Conservation (phyloP, 2,888 invertebrate genomes). For the Mythimna vitellina region DNA sequence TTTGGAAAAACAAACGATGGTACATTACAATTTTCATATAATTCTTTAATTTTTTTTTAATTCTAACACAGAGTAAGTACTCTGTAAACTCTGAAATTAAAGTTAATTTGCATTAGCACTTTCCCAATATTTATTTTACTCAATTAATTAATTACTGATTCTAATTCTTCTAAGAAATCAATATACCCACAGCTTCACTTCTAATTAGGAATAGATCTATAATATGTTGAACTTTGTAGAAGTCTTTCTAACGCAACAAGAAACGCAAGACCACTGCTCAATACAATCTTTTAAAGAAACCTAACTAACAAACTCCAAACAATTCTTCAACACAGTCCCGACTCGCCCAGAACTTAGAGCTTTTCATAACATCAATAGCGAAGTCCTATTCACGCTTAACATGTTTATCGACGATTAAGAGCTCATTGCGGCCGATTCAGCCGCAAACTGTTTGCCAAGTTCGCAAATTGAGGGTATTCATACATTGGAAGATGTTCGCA, state of each 20-base stretch:
- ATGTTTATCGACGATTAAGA: conserved; percentile 70
- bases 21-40: no score
- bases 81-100: no score
- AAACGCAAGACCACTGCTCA: background rate
- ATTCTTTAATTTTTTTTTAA: no score
- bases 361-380: conserved; percentile 50
- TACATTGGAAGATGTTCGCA: conserved; percentile 32
- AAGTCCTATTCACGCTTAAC: conserved; percentile 38
- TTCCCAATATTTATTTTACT: no score
- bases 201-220: no score
- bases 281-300: conserved; percentile 5
- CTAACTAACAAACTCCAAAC: background rate
- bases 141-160: no score
- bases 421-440: conserved; percentile 66
- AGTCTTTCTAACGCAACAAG: background rate
- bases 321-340: conserved; percentile 20
- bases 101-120: no score
- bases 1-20: no score
- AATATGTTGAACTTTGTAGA: background rate
- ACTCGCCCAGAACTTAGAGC: conserved; percentile 25
- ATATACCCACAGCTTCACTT: no score
- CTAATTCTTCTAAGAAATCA: no score
- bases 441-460: conserved; percentile 71
- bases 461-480: conserved; percentile 75
- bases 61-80: no score